phyloP scores from a whole-genome alignment of 2,113 vertebrate species.

The Aldabrachelys gigantea region DNA sequence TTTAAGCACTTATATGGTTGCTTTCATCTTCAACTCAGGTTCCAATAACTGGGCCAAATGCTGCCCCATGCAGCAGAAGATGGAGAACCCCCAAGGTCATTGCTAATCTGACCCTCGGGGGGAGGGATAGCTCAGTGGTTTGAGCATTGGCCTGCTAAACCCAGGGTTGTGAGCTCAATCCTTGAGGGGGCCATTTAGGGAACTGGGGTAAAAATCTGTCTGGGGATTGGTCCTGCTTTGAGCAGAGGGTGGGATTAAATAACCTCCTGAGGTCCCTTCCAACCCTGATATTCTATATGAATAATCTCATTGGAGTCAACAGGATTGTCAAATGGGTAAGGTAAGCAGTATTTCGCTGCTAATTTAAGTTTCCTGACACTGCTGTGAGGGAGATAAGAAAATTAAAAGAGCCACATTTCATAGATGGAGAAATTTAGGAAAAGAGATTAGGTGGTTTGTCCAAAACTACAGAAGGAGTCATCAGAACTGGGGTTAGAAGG shows the following conservation, averaged over 20 bases:
- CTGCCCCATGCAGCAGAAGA: background rate
- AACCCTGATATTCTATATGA: background rate
- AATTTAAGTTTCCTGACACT: background rate
- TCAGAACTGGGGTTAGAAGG: background rate
- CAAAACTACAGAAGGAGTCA: background rate
- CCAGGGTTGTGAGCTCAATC: no score
- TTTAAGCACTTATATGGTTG: background rate
- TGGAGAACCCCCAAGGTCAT: no score
- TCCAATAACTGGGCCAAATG: background rate
- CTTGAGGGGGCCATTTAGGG: no score
- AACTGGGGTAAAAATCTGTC: no score
- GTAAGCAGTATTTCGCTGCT: background rate
- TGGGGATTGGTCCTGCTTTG: no score
- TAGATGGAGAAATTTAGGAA: background rate
- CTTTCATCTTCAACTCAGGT: background rate
- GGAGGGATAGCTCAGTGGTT: no score
- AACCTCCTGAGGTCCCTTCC: no score
- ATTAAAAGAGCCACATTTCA: background rate
- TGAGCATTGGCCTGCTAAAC: no score
- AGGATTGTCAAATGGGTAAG: background rate
- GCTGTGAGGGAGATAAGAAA: background rate
- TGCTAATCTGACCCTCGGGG: no score
- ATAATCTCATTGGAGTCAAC: background rate
- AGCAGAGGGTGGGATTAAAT: no score
- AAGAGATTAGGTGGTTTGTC: background rate